These are phyloP conservation scores for Tenualosa ilisha DNA, from an alignment of 2,797 vertebrate genomes.

Conservation along the genomic window DNA sequence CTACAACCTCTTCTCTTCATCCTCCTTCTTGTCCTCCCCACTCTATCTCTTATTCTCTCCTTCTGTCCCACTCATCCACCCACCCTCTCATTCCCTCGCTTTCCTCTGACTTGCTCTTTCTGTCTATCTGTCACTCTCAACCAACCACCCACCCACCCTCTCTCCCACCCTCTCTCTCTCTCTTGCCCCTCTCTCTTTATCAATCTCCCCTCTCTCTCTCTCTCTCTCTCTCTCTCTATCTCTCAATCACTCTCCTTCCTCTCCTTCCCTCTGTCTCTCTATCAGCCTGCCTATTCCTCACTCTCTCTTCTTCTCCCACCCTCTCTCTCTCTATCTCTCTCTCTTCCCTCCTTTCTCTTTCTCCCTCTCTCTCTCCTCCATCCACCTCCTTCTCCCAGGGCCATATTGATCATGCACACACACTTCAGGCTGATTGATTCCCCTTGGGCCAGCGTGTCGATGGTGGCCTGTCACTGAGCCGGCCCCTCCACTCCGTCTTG, in stretches of 20 bases:
- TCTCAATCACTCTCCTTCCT: not conserved
- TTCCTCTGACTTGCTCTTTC: not conserved
- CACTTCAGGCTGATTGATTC: slow-evolving; percentile 64
- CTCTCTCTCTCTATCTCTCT: not conserved
- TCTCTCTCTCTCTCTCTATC: not conserved
- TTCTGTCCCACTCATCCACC: not conserved
- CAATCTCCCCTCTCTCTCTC: not conserved
- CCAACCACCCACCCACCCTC: not conserved
- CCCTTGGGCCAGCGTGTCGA: slow-evolving; percentile 29
- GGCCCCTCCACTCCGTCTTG: slow-evolving; percentile 57
- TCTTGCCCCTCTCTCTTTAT: not conserved
- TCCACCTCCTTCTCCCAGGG: slow-evolving; percentile 45
- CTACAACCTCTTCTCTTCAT: not conserved
- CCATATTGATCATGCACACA: slow-evolving; percentile 60
- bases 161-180: not conserved
- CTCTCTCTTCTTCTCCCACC: not conserved
- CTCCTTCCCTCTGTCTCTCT: not conserved
- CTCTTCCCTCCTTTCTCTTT: not conserved
- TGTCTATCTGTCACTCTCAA: not conserved
- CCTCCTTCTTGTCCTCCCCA: not conserved
- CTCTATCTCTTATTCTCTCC: not conserved
- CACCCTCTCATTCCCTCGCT: not conserved
- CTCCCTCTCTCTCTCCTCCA: not conserved
- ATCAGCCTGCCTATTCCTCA: not conserved
- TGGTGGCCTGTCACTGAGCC: slow-evolving; percentile 57